These are phyloP conservation scores for Hystrix brachyura DNA, from an alignment of 2,113 vertebrate genomes.

Conservation along the genomic window DNA sequence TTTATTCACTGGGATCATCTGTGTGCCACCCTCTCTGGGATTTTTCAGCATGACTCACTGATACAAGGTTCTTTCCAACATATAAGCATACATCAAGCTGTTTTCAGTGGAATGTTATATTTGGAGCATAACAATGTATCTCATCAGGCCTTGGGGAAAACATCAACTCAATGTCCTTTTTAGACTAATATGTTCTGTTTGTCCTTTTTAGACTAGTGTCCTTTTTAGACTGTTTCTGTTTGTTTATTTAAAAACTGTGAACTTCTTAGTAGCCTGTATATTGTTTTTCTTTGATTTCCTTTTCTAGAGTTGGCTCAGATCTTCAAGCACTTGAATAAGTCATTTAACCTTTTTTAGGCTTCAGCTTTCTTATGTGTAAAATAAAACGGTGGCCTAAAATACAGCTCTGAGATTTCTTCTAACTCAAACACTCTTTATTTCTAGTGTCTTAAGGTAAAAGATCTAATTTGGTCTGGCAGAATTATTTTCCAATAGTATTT, in stretches of 20 bases:
- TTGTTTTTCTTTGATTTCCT: conserved; percentile 48
- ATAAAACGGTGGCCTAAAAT: background rate
- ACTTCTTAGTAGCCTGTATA: background rate
- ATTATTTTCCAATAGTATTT: conserved; percentile 39
- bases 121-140: background rate
- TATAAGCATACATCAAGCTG: background rate
- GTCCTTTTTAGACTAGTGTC: background rate
- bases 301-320: conserved; percentile 16
- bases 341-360: background rate
- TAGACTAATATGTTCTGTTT: background rate
- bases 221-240: conserved; percentile 28
- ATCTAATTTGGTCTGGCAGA: background rate
- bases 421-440: conserved; percentile 7
- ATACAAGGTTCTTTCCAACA: background rate
- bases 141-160: background rate
- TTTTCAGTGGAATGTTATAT: background rate
- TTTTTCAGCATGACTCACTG: conserved; percentile 39
- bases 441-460: background rate
- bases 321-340: conserved; percentile 21
- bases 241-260: conserved; percentile 34
- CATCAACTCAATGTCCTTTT: conserved; percentile 12
- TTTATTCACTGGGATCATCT: conserved; percentile 67
- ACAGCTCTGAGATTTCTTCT: background rate
- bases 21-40: background rate
- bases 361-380: conserved; percentile 1